Evolutionary conservation across 2,888 invertebrate species (phyloP), one percentile per base, ranked within the genome.

Genomic region (Iselma pallidipennis): DNA sequence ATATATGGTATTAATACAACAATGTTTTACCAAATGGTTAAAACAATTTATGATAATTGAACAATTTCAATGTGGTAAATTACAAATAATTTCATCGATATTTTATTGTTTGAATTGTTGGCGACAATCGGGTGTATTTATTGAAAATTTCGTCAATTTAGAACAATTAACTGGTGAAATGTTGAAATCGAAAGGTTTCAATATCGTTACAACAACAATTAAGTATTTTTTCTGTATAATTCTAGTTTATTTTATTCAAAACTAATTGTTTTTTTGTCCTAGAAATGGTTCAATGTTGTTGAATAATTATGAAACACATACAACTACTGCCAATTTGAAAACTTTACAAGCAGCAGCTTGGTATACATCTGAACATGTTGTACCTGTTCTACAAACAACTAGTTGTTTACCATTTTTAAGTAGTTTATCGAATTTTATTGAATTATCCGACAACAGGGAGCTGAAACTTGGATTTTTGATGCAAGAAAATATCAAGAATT

Each of bases 1-100:
- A 21, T 71, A 65, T 65, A 23, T 76, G n/a, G 57, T 59, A 12
- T 19, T 69, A 42, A 23, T 75, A 25, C 57, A 80, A 63, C 80
- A 82, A 59, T 85, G 84, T 10, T 71, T 81, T 2, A 78, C 79
- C 53, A 86, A 86, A 76, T 86, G 86, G 86, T 72, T 82, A 19
- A 75, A 73, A 9, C 86, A 86, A 72, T 71, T 84, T 33, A 75
- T 79, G 48, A 75, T 74, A 48, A 74, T 81, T 50, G 80, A 71
- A 10, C 56, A 63, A 23, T 85, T 80, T 67, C 63, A 82, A 81
- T 81, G 80, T 70, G 81, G 79, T 33, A 76, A 80, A 65, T 74
- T 80, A 16, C 79, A 81, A 71, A 73, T 81, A 25, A 71, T 79
- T 26, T 76, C 81, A 10, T 67, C 79, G 4, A 42, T 80, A 26